Evolutionary conservation across 92 coral and sea anemone genomes (phyloP), one percentile per base, ranked within the genome.

Genomic region (Zoanthus sociatus): DNA sequence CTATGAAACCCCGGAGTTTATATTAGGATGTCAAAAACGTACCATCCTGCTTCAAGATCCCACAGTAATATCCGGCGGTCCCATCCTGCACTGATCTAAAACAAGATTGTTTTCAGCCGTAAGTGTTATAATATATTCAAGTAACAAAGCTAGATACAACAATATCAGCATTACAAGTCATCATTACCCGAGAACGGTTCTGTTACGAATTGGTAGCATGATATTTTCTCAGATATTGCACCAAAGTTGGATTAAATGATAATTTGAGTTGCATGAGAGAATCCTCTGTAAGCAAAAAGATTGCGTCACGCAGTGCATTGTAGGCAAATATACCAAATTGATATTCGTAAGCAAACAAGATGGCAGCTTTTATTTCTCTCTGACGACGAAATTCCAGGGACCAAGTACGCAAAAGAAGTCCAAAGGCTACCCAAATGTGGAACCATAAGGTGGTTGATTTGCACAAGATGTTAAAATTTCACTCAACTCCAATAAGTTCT

Each of bases 81-180:
- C 99, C 99, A 96, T 47, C 99, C 99, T 14, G 98, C 94, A 88
- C 98, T 96, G 37, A 96, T 90, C 99, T 96, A 86, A 5, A 89
- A 83, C 44, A 48, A 21, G 67, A 2, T 37, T 4, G 53, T n/a
- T 7, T 9, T 12, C 48, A 56, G 37, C 42, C 6, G 1, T 26
- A 16, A 54, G 21, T 77, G 69, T 63, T 63, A 60, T 14, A 15
- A 0, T 60, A 5, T 20, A 60, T 5, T 60, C 7, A 60, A 60
- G 66, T 3, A 6, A 15, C 66, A 60, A 13, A 60, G 6, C 18
- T 60, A 15, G 20, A 60, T 11, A 58, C 0, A 1, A 1, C 9
- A 50, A 50, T 50, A 7, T 50, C 7, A 5, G 7, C 42, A 37
- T 37, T 37, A 37, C 55, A 50, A 50, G 55, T 11, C 55, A 7